Evolutionary conservation across 1,140 invertebrate species (phyloP), one percentile per base, ranked within the genome.

Genomic region (Mercenaria mercenaria): DNA sequence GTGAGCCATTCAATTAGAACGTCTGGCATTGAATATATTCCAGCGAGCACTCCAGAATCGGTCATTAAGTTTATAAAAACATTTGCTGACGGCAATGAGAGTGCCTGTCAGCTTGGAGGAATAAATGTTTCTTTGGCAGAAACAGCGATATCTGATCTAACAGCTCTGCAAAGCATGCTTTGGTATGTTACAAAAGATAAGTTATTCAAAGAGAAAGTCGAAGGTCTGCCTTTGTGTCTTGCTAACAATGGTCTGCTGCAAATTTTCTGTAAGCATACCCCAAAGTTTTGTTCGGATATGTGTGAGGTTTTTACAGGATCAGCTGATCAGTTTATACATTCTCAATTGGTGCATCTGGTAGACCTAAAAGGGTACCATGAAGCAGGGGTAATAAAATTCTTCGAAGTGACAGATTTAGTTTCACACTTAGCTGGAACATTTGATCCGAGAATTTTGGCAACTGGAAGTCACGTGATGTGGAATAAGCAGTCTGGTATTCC

Each of bases 31-130:
- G 26, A 76, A 13, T 77, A 74, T 79, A 32, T 74, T 43, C 37
- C 82, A 29, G 18, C 23, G n/a, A 43, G 82, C 50, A 23, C 3
- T 64, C 87, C 77, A 26, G 67, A 43, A 26, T 6, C 29, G 39
- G 77, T 86, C 18, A 23, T 89, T 20, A 39, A 79, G 1, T 89
- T 91, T 86, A 61, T 91, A 29, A 39, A 82, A 67, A 74, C 90
- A 74, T 79, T 64, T 39, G 13, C 23, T 37, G 43, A 39, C 0
- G 20, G 52, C 23, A 59, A 47, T 15, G 11, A 67, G 11, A 56
- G 56, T 32, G 47, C 29, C 43, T 91, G 89, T 47, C 37, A 20
- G 15, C 10, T 87, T 29, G 81, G 87, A 6, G 56, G 72, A 3
- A 32, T 91, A 26, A 41, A 87, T 34, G 20, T 43, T 41, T 20